These are phyloP conservation scores for Calephelis virginiensis DNA, from an alignment of 1,140 invertebrate genomes.

Conservation along the genomic window DNA sequence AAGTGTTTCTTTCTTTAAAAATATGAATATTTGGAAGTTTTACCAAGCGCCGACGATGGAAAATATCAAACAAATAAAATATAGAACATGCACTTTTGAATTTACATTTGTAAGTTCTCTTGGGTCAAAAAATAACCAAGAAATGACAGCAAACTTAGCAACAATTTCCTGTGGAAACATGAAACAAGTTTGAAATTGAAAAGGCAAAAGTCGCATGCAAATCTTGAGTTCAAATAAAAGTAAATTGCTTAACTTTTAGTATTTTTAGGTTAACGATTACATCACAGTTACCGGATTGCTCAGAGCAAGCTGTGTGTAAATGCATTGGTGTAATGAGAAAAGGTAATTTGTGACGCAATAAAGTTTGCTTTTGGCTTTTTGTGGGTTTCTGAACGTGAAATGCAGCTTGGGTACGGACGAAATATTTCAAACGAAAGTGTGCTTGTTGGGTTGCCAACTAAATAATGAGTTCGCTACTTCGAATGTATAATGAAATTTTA, in stretches of 20 bases:
- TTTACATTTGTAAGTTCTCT: too few species aligned
- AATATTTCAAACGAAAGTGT: constrained; percentile 6
- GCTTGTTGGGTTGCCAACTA: background rate
- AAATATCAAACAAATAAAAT: too few species aligned
- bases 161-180: constrained; percentile 36
- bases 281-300: constrained; percentile 24
- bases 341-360: constrained; percentile 28
- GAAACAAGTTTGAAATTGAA: constrained; percentile 43
- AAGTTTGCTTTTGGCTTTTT: constrained; percentile 24
- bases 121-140: too few species aligned
- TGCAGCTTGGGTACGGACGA: constrained; percentile 11
- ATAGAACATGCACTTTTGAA: too few species aligned
- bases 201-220: constrained; percentile 38
- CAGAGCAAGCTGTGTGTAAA: constrained; percentile 20
- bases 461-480: background rate
- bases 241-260: constrained; percentile 39
- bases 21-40: too few species aligned
- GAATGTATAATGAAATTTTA: background rate
- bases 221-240: constrained; percentile 39
- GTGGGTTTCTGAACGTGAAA: constrained; percentile 18
- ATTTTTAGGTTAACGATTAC: constrained; percentile 37
- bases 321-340: constrained; percentile 29
- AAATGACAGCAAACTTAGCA: background rate
- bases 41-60: too few species aligned
- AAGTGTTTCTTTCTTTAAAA: too few species aligned